phyloP scores from a whole-genome alignment of 2,113 vertebrate species.

The Theristicus caerulescens region DNA sequence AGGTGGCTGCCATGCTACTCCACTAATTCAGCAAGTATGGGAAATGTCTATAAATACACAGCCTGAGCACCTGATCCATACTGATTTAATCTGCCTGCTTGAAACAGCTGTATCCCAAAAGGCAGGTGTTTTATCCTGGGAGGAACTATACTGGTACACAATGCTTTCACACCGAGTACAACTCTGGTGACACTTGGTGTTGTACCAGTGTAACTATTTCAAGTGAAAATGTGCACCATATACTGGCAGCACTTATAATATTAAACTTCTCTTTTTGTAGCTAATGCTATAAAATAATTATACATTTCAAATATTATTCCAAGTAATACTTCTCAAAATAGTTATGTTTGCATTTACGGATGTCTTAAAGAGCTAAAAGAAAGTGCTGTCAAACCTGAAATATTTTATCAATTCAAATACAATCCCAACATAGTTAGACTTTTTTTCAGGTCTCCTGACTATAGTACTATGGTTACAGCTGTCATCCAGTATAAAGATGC shows the following conservation, averaged over 20 bases:
- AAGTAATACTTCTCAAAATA: neutral
- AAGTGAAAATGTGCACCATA: neutral
- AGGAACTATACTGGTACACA: neutral
- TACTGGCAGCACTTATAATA: neutral
- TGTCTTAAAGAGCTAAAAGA: neutral
- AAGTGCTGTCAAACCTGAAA: neutral
- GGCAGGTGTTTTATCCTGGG: neutral
- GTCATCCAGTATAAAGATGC: neutral
- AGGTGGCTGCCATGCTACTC: neutral
- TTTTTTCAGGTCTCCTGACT: neutral
- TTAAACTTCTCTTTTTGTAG: neutral
- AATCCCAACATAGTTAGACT: neutral
- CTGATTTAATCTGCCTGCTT: neutral
- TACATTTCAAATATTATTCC: neutral
- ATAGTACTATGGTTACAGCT: neutral
- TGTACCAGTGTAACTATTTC: neutral
- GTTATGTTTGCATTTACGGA: neutral
- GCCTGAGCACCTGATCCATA: neutral
- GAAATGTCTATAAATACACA: neutral
- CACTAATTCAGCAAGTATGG: neutral
- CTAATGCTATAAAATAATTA: neutral
- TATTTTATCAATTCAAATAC: neutral
- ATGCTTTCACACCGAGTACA: neutral
- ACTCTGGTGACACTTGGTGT: neutral
- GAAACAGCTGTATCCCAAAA: neutral